These are phyloP conservation scores for Vidua chalybeata DNA, from an alignment of 2,113 vertebrate species.

Conservation along the genomic window DNA sequence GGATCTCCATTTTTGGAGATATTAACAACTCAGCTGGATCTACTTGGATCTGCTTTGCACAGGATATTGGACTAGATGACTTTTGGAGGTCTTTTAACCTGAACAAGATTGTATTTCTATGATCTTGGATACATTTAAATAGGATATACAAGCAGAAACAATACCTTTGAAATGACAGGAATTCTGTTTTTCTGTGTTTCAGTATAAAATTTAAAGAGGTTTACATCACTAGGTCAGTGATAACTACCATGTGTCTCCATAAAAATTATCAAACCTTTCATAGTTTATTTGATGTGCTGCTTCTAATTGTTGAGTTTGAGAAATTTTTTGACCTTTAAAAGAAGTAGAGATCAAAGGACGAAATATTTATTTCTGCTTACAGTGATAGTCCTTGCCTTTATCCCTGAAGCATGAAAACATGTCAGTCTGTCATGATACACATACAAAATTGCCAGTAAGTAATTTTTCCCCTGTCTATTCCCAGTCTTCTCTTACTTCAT, in stretches of 20 bases:
- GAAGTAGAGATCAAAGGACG: background rate
- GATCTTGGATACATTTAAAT: background rate
- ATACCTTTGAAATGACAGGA: background rate
- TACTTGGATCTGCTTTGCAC: background rate
- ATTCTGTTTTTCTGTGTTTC: background rate
- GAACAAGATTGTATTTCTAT: background rate
- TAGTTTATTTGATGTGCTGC: background rate
- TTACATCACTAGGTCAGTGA: background rate
- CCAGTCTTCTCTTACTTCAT: constrained; percentile 1
- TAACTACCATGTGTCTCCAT: background rate
- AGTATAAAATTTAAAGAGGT: background rate
- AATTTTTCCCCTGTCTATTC: background rate
- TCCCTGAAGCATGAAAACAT: constrained; percentile 5
- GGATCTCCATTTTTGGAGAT: background rate
- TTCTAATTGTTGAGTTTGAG: constrained; percentile 30
- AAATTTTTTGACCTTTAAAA: constrained; percentile 2
- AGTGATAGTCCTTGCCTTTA: background rate
- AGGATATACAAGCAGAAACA: background rate
- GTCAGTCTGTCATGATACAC: background rate
- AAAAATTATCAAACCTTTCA: background rate
- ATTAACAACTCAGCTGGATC: background rate
- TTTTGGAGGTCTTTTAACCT: background rate
- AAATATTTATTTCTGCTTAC: background rate
- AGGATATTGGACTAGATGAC: background rate
- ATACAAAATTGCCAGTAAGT: background rate